Evolutionary conservation across 2,888 invertebrate species (phyloP).

Genomic region (Drosophila longiperda): DNA sequence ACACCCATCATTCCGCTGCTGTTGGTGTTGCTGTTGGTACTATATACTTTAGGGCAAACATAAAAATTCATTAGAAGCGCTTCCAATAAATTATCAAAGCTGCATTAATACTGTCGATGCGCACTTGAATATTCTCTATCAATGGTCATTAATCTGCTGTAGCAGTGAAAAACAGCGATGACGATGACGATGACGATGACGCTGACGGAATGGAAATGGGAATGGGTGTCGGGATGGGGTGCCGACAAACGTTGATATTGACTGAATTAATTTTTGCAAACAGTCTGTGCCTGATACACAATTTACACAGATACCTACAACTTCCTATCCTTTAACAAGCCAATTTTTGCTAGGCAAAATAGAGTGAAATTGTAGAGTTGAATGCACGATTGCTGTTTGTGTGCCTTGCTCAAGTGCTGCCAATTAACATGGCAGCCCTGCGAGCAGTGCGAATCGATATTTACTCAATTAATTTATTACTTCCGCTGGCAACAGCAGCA

Average conservation of each 20-base stretch:
- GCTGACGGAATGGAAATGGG: not conserved
- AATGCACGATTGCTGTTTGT: constrained; percentile 21
- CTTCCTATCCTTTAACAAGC: constrained; percentile 23
- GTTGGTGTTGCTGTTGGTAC: not conserved
- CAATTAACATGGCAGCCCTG: constrained; percentile 69
- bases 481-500: constrained; percentile 63
- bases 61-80: constrained; percentile 72
- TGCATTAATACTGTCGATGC: constrained; percentile 62
- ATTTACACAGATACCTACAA: constrained; percentile 13
- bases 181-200: not conserved
- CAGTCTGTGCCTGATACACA: constrained; percentile 35
- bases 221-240: not conserved
- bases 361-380: constrained; percentile 29
- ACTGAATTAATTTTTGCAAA: constrained; percentile 34
- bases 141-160: constrained; percentile 68
- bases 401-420: constrained; percentile 63
- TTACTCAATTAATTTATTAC: constrained; percentile 81
- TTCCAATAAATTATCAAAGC: constrained; percentile 79
- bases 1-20: not conserved
- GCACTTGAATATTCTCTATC: constrained; percentile 73
- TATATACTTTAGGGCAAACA: constrained; percentile 47
- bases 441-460: constrained; percentile 74
- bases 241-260: constrained; percentile 26
- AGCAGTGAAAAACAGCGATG: not conserved
- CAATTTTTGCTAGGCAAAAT: constrained; percentile 75